These are phyloP conservation scores for Amphipoea oculea DNA, from an alignment of 2,888 invertebrate genomes.

Conservation along the genomic window DNA sequence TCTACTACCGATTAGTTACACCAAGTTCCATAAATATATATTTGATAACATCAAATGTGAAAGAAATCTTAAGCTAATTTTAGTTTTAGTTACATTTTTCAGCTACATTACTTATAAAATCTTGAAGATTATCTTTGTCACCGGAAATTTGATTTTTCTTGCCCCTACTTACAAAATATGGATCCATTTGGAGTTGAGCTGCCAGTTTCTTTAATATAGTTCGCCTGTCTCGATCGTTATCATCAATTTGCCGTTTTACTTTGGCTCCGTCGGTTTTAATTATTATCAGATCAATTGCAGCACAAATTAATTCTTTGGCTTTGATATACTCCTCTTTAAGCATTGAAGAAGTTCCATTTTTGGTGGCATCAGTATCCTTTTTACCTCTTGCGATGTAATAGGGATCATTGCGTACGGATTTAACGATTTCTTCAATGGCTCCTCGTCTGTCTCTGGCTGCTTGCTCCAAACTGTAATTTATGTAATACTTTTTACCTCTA, in stretches of 20 bases:
- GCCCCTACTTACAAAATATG: constrained; percentile 86
- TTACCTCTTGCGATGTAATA: constrained; percentile 90
- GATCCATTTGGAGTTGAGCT: constrained; percentile 85
- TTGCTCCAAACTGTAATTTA: constrained; percentile 72
- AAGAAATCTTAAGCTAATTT: constrained; percentile 40
- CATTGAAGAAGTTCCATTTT: constrained; percentile 66
- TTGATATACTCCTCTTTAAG: constrained; percentile 72
- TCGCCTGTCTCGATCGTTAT: constrained; percentile 83
- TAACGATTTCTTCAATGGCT: constrained; percentile 85
- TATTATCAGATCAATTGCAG: constrained; percentile 78
- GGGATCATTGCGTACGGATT: constrained; percentile 87
- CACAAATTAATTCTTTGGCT: constrained; percentile 83
- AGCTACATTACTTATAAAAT: constrained; percentile 79
- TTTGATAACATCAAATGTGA: constrained; percentile 51
- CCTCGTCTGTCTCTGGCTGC: constrained; percentile 82
- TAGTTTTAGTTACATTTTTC: constrained; percentile 80
- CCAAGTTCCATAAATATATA: constrained; percentile 54
- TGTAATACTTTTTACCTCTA: constrained; percentile 82
- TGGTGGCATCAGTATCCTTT: constrained; percentile 73
- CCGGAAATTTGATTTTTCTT: constrained; percentile 76
- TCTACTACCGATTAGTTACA: constrained; percentile 22
- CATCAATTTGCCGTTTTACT: constrained; percentile 79
- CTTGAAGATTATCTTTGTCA: constrained; percentile 72
- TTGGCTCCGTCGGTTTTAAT: constrained; percentile 71
- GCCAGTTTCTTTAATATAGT: constrained; percentile 85